phyloP scores from a whole-genome alignment of 2,888 invertebrate genomes.

The Leptinotarsa rubiginosa region DNA sequence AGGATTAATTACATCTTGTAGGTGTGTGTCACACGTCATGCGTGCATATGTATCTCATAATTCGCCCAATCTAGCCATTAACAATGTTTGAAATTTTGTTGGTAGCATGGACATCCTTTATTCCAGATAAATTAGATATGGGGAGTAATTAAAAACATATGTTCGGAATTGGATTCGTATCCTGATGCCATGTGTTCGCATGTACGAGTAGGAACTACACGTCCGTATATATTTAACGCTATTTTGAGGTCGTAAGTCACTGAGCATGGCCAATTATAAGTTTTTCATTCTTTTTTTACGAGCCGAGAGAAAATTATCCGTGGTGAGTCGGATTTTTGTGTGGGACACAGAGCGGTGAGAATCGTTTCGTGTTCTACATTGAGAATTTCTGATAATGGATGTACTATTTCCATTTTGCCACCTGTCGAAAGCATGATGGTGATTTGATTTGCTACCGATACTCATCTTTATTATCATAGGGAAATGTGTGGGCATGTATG shows the following conservation, averaged over 20 bases:
- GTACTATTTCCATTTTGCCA: conserved; percentile 6
- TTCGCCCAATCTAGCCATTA: conserved; percentile 6
- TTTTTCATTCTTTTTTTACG: conserved; percentile 33
- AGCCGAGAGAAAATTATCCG: conserved; percentile 30
- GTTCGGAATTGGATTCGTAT: conserved; percentile 35
- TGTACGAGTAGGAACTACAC: conserved; percentile 19
- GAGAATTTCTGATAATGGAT: background rate
- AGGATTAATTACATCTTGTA: conserved; percentile 2
- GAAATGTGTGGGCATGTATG: background rate
- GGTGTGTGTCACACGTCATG: conserved; percentile 9
- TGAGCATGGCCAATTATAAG: conserved; percentile 38
- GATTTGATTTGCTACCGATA: conserved; percentile 2
- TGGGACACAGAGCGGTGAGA: conserved; percentile 14
- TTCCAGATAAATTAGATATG: conserved; percentile 36
- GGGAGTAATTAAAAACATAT: conserved; percentile 38
- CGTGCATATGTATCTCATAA: conserved; percentile 13
- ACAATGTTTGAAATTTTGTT: conserved; percentile 15
- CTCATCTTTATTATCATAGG: background rate
- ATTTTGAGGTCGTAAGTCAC: conserved; percentile 34
- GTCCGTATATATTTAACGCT: conserved; percentile 30
- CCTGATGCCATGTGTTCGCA: conserved; percentile 37
- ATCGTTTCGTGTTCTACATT: conserved; percentile 1
- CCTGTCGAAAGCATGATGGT: background rate
- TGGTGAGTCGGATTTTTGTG: conserved; percentile 31
- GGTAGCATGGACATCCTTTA: conserved; percentile 29